These are phyloP conservation scores for Epizoanthus stellaris DNA, from an alignment of 92 coral and sea anemone genomes.

Conservation along the genomic window DNA sequence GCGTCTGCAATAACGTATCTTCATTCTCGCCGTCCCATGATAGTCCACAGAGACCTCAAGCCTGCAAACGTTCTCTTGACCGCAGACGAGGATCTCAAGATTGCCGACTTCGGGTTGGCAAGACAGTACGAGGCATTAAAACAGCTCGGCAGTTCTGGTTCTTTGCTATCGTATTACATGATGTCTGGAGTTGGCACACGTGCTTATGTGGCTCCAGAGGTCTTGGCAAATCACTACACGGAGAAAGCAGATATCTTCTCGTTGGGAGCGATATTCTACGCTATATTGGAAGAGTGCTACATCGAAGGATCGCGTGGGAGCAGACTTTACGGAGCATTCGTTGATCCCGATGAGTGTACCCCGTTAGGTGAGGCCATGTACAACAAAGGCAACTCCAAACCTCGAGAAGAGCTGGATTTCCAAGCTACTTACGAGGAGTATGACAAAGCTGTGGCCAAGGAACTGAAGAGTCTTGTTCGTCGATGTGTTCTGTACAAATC, in stretches of 20 bases:
- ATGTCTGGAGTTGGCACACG: constrained; percentile 38
- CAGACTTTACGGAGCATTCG: constrained; percentile 35
- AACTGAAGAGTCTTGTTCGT: not conserved
- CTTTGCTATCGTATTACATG: constrained; percentile 52
- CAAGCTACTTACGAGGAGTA: not conserved
- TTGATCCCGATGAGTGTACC: not conserved
- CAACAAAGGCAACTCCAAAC: constrained; percentile 2
- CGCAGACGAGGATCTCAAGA: not conserved
- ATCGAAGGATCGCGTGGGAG: constrained; percentile 2
- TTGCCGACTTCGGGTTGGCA: constrained; percentile 10
- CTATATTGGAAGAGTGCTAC: constrained; percentile 42
- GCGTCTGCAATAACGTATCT: constrained; percentile 9
- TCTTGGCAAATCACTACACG: constrained; percentile 39
- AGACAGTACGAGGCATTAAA: constrained; percentile 13
- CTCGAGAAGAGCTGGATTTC: not conserved
- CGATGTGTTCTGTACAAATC: not conserved
- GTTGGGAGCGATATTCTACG: constrained; percentile 53
- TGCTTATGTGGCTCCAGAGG: constrained; percentile 55
- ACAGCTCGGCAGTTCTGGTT: not conserved
- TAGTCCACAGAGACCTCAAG: constrained; percentile 16
- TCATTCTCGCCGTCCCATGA: constrained; percentile 26
- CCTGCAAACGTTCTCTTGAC: constrained; percentile 16
- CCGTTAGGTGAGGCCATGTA: constrained; percentile 51
- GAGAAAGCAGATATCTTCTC: constrained; percentile 61
- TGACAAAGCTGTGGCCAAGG: not conserved